A percentile compares a stretch with the other conserved stretches of the same genome.
These are phyloP conservation scores for Flabesymbios commensalis DNA, from an alignment of 2,888 invertebrate species.

Conservation along the genomic window DNA sequence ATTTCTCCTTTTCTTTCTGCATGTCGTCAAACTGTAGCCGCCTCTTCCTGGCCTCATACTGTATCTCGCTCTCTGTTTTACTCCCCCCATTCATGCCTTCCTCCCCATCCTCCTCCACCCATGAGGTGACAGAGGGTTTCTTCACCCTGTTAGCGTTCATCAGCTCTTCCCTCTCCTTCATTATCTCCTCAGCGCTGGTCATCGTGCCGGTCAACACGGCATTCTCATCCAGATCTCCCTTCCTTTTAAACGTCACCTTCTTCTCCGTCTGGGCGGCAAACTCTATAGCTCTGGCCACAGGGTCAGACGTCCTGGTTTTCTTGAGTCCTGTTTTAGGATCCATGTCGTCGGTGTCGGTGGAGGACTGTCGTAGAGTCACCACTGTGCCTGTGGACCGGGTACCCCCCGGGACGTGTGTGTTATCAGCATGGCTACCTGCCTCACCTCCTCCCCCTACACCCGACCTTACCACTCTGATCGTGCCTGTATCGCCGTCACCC, in stretches of 20 bases:
- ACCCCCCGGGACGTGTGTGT: no score
- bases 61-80: background rate
- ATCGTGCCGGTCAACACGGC: background rate
- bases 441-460: no score
- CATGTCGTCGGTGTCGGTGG: no score
- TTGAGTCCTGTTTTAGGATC: slow-evolving; percentile 18
- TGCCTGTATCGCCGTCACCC: no score
- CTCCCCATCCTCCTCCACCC: background rate
- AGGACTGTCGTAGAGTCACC: no score
- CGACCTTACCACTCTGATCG: no score
- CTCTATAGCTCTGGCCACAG: slow-evolving; percentile 16
- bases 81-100: no score
- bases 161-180: slow-evolving; percentile 10
- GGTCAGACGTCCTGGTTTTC: slow-evolving; percentile 8
- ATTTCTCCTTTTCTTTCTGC: no score
- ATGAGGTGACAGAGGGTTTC: background rate
- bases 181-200: background rate
- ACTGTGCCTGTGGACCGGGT: no score
- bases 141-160: slow-evolving; percentile 11
- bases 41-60: slow-evolving; percentile 1
- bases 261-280: slow-evolving; percentile 14
- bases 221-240: background rate
- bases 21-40: no score
- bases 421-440: no score
- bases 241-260: slow-evolving; percentile 3